Evolutionary conservation across 2,113 vertebrate genomes (phyloP).

Genomic region (Oplegnathus fasciatus): DNA sequence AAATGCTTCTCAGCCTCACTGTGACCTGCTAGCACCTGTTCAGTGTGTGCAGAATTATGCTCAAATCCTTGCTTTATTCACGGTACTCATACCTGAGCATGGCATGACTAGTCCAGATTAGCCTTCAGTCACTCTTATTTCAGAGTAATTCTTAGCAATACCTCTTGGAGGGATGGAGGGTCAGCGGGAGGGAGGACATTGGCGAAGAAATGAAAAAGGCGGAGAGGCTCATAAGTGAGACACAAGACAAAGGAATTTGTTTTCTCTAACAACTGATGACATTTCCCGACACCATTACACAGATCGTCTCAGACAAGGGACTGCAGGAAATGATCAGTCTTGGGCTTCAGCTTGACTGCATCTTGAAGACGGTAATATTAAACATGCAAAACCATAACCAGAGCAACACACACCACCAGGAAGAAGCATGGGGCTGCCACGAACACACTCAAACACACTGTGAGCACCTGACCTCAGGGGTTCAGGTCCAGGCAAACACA

Average conservation of each 20-base stretch:
- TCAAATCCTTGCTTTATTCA: slow-evolving; percentile 16
- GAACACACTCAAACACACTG: slow-evolving; percentile 18
- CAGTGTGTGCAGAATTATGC: not conserved
- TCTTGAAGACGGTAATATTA: not conserved
- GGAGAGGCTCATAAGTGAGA: not conserved
- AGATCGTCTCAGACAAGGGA: slow-evolving; percentile 9
- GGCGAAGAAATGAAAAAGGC: not conserved
- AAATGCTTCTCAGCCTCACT: not conserved
- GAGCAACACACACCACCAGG: not conserved
- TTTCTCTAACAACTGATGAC: slow-evolving; percentile 10
- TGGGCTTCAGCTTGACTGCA: slow-evolving; percentile 25
- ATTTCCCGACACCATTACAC: slow-evolving; percentile 35
- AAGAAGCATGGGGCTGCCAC: slow-evolving; percentile 4
- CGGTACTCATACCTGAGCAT: not conserved
- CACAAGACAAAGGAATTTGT: slow-evolving; percentile 9
- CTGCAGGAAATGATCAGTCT: not conserved
- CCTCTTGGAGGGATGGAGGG: not conserved
- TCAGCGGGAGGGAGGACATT: not conserved
- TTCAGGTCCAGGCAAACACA: slow-evolving; percentile 19
- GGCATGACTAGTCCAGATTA: slow-evolving; percentile 16
- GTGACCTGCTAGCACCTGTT: slow-evolving; percentile 20
- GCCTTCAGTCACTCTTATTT: not conserved
- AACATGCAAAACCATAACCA: not conserved
- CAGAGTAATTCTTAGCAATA: not conserved
- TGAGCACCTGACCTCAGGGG: slow-evolving; percentile 11